Conservation (phyloP, 2,888 invertebrate genomes). For the Diaperis boleti region DNA sequence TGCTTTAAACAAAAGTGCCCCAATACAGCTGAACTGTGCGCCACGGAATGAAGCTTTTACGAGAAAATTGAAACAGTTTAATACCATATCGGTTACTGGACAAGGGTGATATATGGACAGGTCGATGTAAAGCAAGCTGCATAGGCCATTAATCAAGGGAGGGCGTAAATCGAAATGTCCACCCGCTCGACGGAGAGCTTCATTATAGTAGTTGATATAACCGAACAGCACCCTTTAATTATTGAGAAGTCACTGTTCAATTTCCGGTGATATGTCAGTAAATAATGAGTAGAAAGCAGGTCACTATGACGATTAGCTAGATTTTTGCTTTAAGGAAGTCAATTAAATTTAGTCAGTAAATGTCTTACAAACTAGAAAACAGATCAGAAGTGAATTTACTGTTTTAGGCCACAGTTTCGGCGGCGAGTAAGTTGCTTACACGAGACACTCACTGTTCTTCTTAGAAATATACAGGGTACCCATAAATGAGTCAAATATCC, state of each 20-base stretch:
- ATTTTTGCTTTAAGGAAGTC: not conserved
- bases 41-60: conserved; percentile 45
- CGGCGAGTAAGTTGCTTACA: no score
- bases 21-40: not conserved
- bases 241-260: conserved; percentile 55
- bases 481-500: no score
- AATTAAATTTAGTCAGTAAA: not conserved
- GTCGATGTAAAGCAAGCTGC: conserved; percentile 63
- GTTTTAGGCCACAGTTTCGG: no score
- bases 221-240: conserved; percentile 57
- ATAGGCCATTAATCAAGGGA: conserved; percentile 62
- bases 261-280: conserved; percentile 56
- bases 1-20: conserved; percentile 13
- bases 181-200: conserved; percentile 55
- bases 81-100: conserved; percentile 53
- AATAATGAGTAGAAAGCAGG: conserved; percentile 42
- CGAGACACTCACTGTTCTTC: no score
- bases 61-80: conserved; percentile 56
- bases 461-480: no score
- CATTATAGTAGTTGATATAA: conserved; percentile 56
- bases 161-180: conserved; percentile 59
- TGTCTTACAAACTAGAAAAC: no score
- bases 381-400: no score
- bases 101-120: conserved; percentile 61
- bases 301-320: conserved; percentile 12